These are phyloP conservation scores for Fistularia commersonii DNA, from an alignment of 2,797 vertebrate species.

Conservation along the genomic window DNA sequence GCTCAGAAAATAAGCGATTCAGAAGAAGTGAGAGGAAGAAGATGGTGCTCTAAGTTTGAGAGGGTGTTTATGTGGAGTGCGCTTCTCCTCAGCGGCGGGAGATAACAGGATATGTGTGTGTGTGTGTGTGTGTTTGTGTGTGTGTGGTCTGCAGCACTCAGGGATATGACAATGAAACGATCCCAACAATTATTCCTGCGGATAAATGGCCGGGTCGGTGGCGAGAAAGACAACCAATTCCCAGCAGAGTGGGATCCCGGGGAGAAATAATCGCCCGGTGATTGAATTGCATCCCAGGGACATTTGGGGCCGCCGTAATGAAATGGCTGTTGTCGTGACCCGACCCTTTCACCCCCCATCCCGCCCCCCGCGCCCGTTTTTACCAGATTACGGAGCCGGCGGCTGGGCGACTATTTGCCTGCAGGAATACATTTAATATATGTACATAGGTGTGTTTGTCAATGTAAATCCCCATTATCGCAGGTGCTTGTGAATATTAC, in stretches of 20 bases:
- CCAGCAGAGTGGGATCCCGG: slow-evolving; percentile 59
- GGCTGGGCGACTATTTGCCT: slow-evolving; percentile 69
- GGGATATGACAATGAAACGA: slow-evolving; percentile 67
- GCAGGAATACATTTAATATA: slow-evolving; percentile 65
- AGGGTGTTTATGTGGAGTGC: no score
- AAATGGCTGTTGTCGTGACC: slow-evolving; percentile 76
- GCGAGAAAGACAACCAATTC: slow-evolving; percentile 57
- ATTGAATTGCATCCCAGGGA: slow-evolving; percentile 71
- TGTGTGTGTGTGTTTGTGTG: slow-evolving; percentile 25
- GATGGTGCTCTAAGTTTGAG: no score
- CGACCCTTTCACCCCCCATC: slow-evolving; percentile 51
- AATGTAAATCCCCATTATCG: slow-evolving; percentile 71
- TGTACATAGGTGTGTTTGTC: slow-evolving; percentile 55
- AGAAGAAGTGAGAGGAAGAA: no score
- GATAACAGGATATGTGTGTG: slow-evolving; percentile 60
- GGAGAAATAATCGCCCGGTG: slow-evolving; percentile 67
- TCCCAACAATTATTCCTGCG: slow-evolving; percentile 59
- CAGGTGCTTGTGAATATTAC: slow-evolving; percentile 56
- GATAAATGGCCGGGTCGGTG: slow-evolving; percentile 67
- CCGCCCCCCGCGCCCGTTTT: slow-evolving; percentile 36
- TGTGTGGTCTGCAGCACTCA: slow-evolving; percentile 57
- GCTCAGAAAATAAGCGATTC: no score
- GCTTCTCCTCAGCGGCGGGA: no score
- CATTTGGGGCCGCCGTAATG: slow-evolving; percentile 70
- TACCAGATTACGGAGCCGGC: slow-evolving; percentile 65